phyloP scores from a whole-genome alignment of 2,797 vertebrate genomes.

The Naso thynnoides region DNA sequence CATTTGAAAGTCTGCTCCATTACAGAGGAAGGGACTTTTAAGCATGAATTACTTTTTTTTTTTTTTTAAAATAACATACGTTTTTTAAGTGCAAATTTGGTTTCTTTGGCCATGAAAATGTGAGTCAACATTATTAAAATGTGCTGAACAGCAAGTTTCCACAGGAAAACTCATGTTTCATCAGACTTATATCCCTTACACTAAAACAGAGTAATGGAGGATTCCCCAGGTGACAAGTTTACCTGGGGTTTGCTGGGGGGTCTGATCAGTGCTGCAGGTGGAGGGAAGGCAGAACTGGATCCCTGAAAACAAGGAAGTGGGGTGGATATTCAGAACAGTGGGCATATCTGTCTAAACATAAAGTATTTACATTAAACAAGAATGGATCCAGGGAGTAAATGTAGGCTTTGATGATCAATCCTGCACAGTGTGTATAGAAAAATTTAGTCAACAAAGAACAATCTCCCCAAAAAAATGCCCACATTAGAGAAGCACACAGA shows the following conservation, averaged over 20 bases:
- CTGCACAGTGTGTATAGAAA: background rate
- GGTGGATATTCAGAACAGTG: conserved; percentile 70
- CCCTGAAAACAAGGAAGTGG: conserved; percentile 81
- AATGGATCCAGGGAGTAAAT: conserved; percentile 13
- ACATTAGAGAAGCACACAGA: background rate
- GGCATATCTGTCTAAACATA: conserved; percentile 57
- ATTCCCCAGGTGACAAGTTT: conserved; percentile 55
- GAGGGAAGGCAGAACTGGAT: conserved; percentile 87
- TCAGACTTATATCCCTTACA: conserved; percentile 1
- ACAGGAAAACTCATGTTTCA: conserved; percentile 14
- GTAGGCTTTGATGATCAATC: background rate
- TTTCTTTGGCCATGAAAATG: conserved; percentile 4
- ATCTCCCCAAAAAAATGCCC: background rate
- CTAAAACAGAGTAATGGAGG: conserved; percentile 9
- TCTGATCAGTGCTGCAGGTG: conserved; percentile 81
- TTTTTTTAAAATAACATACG: conserved; percentile 5
- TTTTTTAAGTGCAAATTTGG: background rate
- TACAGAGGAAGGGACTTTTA: background rate
- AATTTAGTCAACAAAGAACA: background rate
- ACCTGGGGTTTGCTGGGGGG: conserved; percentile 83
- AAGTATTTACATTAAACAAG: conserved; percentile 32
- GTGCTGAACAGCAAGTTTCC: conserved; percentile 1
- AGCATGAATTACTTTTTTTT: background rate
- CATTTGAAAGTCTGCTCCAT: conserved; percentile 5
- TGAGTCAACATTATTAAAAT: conserved; percentile 11